Evolutionary conservation across 2,113 vertebrate species (phyloP).

Genomic region (Gnathochromis pfefferi): DNA sequence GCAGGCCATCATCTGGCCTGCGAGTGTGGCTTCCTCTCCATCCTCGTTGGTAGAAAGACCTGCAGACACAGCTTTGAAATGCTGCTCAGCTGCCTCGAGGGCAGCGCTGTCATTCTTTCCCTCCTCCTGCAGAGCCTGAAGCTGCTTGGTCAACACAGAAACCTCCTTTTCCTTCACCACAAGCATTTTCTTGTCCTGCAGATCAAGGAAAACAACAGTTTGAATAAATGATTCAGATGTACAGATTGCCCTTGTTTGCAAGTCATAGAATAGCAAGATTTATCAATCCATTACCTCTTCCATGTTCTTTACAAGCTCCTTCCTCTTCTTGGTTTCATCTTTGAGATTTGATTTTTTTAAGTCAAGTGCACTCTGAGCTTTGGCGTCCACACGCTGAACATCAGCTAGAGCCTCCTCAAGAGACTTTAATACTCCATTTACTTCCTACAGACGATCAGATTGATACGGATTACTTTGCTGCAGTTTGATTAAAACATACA

Average conservation of each 20-base stretch:
- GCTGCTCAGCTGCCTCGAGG: conserved; percentile 79
- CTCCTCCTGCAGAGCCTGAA: conserved; percentile 73
- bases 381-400: conserved; percentile 78
- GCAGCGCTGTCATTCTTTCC: conserved; percentile 70
- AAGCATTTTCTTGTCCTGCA: conserved; percentile 82
- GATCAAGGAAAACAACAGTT: not conserved
- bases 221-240: not conserved
- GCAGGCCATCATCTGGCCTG: conserved; percentile 89
- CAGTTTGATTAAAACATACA: not conserved
- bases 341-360: conserved; percentile 85
- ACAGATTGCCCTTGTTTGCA: not conserved
- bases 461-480: not conserved
- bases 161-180: conserved; percentile 81
- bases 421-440: conserved; percentile 66
- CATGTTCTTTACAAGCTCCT: conserved; percentile 81
- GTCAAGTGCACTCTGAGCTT: conserved; percentile 82
- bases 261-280: not conserved
- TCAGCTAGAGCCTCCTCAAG: conserved; percentile 80
- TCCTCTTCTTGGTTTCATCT: conserved; percentile 78
- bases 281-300: conserved; percentile 70
- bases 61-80: conserved; percentile 85
- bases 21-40: conserved; percentile 82
- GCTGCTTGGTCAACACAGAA: conserved; percentile 67
- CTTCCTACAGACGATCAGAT: conserved; percentile 68
- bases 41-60: conserved; percentile 85